phyloP scores from a whole-genome alignment of 2,113 vertebrate genomes.

The Chrysemys picta region DNA sequence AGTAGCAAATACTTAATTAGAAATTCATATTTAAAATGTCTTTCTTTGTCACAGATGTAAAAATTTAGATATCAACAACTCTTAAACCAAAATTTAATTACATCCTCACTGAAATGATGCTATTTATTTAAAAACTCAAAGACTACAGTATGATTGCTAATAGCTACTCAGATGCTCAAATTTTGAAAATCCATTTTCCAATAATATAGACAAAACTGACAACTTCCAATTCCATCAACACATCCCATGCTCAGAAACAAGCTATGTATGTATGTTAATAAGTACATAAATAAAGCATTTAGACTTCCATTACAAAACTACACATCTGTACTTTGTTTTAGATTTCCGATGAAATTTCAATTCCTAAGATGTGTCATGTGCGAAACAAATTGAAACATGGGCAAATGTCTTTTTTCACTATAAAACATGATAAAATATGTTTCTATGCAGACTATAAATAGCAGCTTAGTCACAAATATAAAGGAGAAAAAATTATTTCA shows the following conservation, averaged over 20 bases:
- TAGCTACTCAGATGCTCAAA: not conserved
- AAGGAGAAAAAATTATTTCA: accelerated
- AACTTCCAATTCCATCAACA: not conserved
- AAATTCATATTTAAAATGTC: not conserved
- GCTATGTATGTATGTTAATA: not conserved
- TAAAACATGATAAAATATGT: not conserved
- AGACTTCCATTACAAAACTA: not conserved
- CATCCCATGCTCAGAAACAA: not conserved
- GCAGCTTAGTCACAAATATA: not conserved
- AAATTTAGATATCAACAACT: not conserved
- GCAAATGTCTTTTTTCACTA: not conserved
- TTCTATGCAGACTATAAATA: not conserved
- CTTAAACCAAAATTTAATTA: not conserved
- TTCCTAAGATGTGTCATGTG: not conserved
- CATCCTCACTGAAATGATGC: not conserved
- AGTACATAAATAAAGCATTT: not conserved
- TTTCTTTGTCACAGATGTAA: not conserved
- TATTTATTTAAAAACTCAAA: not conserved
- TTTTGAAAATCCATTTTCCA: not conserved
- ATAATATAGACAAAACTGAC: not conserved
- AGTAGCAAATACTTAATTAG: not conserved
- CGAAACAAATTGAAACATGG: not conserved
- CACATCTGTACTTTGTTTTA: not conserved
- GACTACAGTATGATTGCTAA: not conserved
- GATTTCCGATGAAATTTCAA: not conserved